Base-by-base conservation (phyloP, 2,797 vertebrate genomes). In the Melanotaenia parkinsoni region DNA sequence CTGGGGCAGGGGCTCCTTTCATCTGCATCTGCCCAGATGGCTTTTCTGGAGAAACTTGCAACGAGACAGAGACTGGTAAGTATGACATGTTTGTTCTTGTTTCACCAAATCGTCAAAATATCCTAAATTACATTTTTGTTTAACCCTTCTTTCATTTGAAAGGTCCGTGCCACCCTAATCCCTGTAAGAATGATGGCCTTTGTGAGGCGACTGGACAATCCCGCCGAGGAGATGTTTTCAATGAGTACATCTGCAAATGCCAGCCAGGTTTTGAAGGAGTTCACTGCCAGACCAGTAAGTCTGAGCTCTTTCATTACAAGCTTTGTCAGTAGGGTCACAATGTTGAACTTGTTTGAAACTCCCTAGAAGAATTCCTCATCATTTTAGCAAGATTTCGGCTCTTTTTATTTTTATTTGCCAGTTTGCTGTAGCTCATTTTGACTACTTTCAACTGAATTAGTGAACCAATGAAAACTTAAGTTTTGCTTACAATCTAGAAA, bases 231-330 rank as follows among this genome's bases (percentile, higher is more conserved):
- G 98, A 99, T 0, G 94, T 96, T 78, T 99, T 99, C 89, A 92
- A 85, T 0, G 94, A 96, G 63, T 99, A 97, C 12, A 40, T 94
- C 84, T 99, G 98, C 95, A 94, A 92, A 51, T 99, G 98, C 81
- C 92, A 91, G 0, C 83, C 40, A 0, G 98, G 96, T 16, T 98
- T 94, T 0, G 90, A 93, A 0, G 98, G 98, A 24, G 88, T 85
- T 83, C 95, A 97, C 90, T 99, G 98, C 90, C 96, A 99, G 88
- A 95, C 89, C 77, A 94, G 97, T 99, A 90, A 98, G 98, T 82
- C 35, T 75, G 3, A 63, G 1, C 12, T 32, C 13, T 5, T 4
- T 76, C 3, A 28, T 40, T 24, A 47, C 3, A 50, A 9, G 3
- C 33, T 64, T 53, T 38, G 30, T 32, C 16, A 40, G 43, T 47